Percentiles rank a stretch among this genome's conserved stretches.
Evolutionary conservation across 2,888 invertebrate species (phyloP).

Genomic region (Polymixis flavicincta): DNA sequence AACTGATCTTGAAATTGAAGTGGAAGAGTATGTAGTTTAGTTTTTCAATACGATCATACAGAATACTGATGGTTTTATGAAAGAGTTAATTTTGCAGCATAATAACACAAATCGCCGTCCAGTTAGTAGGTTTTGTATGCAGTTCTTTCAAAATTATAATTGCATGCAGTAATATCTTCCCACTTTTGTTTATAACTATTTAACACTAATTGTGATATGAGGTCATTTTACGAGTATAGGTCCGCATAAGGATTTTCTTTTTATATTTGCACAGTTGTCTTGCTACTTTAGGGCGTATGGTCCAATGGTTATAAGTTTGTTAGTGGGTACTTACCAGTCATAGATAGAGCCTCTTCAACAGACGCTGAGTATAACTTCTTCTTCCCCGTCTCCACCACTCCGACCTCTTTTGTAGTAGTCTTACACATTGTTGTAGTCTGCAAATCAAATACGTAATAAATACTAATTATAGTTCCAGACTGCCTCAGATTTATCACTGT

Average conservation of each 20-base stretch:
- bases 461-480: constrained; percentile 14
- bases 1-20: no score
- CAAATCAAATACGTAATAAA: constrained; percentile 25
- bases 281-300: no score
- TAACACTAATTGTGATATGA: neutral
- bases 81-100: no score
- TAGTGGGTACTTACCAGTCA: constrained; percentile 76
- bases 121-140: no score
- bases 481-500: neutral
- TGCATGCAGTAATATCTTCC: no score
- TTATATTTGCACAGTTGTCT: no score
- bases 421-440: constrained; percentile 70
- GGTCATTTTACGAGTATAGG: neutral
- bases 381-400: constrained; percentile 72
- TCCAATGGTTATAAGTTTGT: no score
- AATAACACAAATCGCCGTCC: no score
- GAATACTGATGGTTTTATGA: no score
- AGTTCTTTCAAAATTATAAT: neutral
- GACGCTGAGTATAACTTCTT: constrained; percentile 73
- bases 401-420: constrained; percentile 69
- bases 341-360: constrained; percentile 82
- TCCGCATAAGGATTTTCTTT: neutral
- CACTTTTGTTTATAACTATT: neutral
- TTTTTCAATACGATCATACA: no score
- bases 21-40: neutral